These are phyloP conservation scores for Pseudomyrmex flavicornis DNA, from an alignment of 1,140 invertebrate genomes.

Conservation along the genomic window DNA sequence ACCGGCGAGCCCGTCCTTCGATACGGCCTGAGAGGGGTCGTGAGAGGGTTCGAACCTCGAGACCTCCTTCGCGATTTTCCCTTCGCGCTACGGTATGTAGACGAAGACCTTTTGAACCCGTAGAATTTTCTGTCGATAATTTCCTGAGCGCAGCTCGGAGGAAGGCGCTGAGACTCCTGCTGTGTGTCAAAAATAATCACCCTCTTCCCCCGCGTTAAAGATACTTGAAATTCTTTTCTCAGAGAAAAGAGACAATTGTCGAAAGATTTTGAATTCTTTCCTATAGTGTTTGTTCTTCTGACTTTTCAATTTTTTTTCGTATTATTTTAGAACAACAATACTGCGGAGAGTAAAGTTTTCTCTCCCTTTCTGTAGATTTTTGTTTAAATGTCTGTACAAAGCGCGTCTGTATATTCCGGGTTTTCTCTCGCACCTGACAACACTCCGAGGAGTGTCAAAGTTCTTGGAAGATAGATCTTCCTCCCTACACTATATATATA, in stretches of 20 bases:
- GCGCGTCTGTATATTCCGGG: too few relatives aligned
- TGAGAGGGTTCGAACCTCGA: constrained; percentile 75
- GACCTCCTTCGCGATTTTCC: constrained; percentile 64
- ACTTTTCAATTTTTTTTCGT: too few relatives aligned
- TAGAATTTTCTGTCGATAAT: constrained; percentile 74
- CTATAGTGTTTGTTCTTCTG: too few relatives aligned
- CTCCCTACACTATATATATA: not conserved
- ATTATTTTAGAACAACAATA: too few relatives aligned
- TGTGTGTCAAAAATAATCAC: constrained; percentile 33
- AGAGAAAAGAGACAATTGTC: too few relatives aligned
- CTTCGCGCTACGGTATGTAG: constrained; percentile 49
- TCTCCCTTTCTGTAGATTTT: too few relatives aligned
- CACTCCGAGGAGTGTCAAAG: constrained; percentile 37
- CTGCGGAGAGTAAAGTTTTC: too few relatives aligned
- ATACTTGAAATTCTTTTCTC: constrained; percentile 1
- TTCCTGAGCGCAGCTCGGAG: constrained; percentile 41
- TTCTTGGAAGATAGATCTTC: constrained; percentile 57
- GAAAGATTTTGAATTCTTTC: not conserved
- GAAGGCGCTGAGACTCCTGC: not conserved
- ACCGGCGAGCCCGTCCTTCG: constrained; percentile 31
- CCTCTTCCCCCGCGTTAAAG: not conserved
- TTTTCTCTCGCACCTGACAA: not conserved
- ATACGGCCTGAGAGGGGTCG: constrained; percentile 69
- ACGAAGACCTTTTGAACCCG: constrained; percentile 74
- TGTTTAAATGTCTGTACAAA: too few relatives aligned